Percentiles rank a stretch among this genome's conserved stretches.
These are phyloP conservation scores for Polyommatus icarus DNA, from an alignment of 2,888 invertebrate genomes.

Conservation along the genomic window DNA sequence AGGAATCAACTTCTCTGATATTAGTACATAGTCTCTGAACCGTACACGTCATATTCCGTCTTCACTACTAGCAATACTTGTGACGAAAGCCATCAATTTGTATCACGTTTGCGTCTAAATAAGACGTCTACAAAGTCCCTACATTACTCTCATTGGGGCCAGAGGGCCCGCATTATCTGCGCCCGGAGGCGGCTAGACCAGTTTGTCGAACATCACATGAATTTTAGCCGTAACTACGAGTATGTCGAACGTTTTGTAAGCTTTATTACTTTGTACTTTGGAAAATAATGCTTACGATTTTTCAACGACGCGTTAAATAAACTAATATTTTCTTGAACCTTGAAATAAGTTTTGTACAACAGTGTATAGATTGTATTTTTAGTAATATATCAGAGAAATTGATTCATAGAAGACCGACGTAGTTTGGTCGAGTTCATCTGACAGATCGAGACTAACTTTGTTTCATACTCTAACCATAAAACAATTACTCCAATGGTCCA, in stretches of 20 bases:
- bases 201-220: conserved; percentile 38
- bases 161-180: conserved; percentile 64
- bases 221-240: conserved; percentile 35
- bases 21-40: background rate
- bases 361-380: background rate
- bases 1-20: too few relatives aligned
- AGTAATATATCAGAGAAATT: too few relatives aligned
- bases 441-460: background rate
- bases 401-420: background rate
- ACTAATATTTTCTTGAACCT: background rate
- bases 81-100: conserved; percentile 76
- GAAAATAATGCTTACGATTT: background rate
- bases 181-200: conserved; percentile 54
- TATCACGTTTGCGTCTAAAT: conserved; percentile 69
- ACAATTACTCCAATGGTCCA: background rate
- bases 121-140: conserved; percentile 77
- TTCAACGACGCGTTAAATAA: background rate
- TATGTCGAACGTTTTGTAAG: conserved; percentile 27
- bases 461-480: background rate
- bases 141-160: conserved; percentile 75
- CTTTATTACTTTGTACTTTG: conserved; percentile 9
- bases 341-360: background rate
- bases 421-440: background rate
- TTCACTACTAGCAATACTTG: conserved; percentile 61
- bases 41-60: background rate